A percentile compares a stretch with the other conserved stretches of the same genome.
Conservation (phyloP, 2,888 invertebrate species). For the Rotaria sp. region DNA sequence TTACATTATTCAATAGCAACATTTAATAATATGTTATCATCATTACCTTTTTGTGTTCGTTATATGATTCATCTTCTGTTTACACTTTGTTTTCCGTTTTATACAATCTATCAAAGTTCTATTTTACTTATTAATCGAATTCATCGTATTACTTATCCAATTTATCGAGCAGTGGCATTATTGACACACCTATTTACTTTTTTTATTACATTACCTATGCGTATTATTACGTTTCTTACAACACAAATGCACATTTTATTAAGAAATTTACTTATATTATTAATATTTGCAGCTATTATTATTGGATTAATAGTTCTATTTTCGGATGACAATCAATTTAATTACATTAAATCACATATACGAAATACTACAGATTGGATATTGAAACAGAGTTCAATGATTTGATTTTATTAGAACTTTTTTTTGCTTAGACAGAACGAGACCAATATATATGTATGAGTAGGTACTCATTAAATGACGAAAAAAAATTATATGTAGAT, state of each 20-base stretch:
- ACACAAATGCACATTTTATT: neutral
- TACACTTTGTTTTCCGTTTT: neutral
- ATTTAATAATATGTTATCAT: neutral
- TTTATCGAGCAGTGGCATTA: neutral
- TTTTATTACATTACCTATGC: neutral
- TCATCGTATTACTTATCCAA: neutral
- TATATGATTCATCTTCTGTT: neutral
- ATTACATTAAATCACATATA: neutral
- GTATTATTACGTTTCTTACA: neutral
- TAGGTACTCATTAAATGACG: neutral
- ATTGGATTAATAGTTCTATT: neutral
- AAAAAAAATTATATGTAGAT: neutral
- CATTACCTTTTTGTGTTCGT: conserved; percentile 1
- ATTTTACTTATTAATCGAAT: neutral
- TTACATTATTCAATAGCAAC: neutral
- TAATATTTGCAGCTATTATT: neutral
- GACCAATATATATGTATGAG: neutral
- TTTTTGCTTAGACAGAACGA: neutral
- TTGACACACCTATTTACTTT: neutral
- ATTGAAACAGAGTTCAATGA: neutral
- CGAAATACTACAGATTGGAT: neutral
- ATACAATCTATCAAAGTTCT: neutral
- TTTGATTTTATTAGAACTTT: neutral
- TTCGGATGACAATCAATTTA: neutral
- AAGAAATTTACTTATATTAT: neutral